Evolutionary conservation across 2,113 vertebrate species (phyloP), one percentile per base, ranked within the genome.

Genomic region (Python bivittatus): DNA sequence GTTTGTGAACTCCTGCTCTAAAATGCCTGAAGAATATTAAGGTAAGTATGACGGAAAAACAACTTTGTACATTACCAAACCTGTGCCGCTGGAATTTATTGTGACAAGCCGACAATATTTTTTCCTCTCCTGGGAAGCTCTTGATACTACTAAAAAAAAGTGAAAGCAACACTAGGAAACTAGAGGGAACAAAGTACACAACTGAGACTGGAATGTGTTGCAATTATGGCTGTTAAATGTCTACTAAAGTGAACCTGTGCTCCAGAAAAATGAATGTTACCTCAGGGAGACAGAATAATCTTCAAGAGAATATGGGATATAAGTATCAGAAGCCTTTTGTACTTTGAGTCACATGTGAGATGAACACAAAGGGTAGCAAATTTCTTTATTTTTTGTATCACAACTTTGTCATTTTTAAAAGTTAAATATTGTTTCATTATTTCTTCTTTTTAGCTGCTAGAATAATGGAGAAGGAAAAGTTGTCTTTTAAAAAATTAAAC

Each of bases 121-220:
- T 0, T 86, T 54, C 91, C 93, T 92, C 89, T 54, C 90, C 42
- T 29, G 88, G 0, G 8, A 95, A 96, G 94, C 88, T 94, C 94
- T 91, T 1, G 0, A 86, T 93, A 90, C 33, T 91, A 89, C 42
- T 61, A 42, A 38, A 58, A 85, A 60, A 92, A 72, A 91, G 90
- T n/a, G 3, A 91, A 93, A 86, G 0, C 86, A 95, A 94, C 91
- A 93, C 91, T 56, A 12, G 88, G 88, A 88, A 92, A 93, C 93
- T 60, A 94, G 89, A 94, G 96, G 96, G 97, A 95, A 93, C 98
- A 98, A 98, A 98, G 98, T 97, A 84, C 98, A 94, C 91, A 92
- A 95, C 61, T 86, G 88, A 94, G 94, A 95, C 95, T 90, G 90
- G 85, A 88, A 84, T n/a, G 93, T 93, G 91, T 95, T 90, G 91